Evolutionary conservation across 2,888 invertebrate genomes (phyloP).

Genomic region (Maniola hyperantus): DNA sequence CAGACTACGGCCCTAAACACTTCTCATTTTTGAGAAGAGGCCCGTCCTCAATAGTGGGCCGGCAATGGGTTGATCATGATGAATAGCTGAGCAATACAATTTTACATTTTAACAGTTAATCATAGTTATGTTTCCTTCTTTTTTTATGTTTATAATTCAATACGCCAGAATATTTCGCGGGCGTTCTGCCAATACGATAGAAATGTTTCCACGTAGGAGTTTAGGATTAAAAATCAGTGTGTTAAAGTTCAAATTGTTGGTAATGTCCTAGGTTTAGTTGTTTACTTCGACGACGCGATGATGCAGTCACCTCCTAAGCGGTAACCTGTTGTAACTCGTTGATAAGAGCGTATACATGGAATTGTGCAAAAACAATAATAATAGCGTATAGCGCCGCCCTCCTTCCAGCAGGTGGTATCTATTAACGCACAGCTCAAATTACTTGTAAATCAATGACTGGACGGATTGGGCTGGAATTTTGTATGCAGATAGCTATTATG

Average conservation of each 20-base stretch:
- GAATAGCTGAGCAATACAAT: background rate
- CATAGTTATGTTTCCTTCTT: slow-evolving; percentile 8
- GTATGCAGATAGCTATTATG: too few relatives aligned
- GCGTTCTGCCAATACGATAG: slow-evolving; percentile 24
- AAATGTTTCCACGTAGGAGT: background rate
- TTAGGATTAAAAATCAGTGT: background rate
- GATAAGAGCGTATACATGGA: background rate
- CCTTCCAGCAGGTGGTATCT: too few relatives aligned
- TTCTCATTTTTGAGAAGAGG: too few relatives aligned
- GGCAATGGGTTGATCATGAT: too few relatives aligned
- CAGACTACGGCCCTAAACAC: too few relatives aligned
- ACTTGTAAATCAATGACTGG: too few relatives aligned
- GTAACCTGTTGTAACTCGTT: slow-evolving; percentile 14
- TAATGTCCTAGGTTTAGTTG: background rate
- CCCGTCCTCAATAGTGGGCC: too few relatives aligned
- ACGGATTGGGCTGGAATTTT: too few relatives aligned
- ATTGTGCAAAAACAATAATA: background rate
- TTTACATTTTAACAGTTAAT: background rate
- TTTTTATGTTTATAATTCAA: slow-evolving; percentile 18
- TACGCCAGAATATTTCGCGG: slow-evolving; percentile 12
- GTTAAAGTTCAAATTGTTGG: slow-evolving; percentile 10
- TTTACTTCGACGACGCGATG: slow-evolving; percentile 19
- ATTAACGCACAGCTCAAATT: too few relatives aligned
- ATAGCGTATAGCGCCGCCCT: too few relatives aligned
- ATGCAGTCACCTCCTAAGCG: slow-evolving; percentile 26